phyloP scores from a whole-genome alignment of 92 coral and sea anemone species.

The Blastomussa wellsi region DNA sequence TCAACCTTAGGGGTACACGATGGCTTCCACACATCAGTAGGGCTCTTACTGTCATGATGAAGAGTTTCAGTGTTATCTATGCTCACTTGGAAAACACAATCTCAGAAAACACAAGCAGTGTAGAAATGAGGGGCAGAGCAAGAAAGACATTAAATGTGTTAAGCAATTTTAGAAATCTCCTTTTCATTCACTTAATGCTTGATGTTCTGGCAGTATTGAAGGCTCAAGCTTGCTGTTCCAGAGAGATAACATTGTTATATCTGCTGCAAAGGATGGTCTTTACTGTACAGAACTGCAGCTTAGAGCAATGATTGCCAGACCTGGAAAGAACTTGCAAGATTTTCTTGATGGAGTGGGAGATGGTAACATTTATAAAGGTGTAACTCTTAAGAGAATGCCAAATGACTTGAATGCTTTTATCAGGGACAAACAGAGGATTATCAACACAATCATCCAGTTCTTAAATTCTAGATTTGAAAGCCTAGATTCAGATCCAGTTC shows the following conservation, averaged over 20 bases:
- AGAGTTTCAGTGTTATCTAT: too few species aligned
- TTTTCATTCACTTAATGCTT: background rate
- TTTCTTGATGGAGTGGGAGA: conserved; percentile 31
- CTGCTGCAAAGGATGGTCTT: conserved; percentile 33
- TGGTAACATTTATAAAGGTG: conserved; percentile 25
- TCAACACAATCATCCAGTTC: conserved; percentile 23
- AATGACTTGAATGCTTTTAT: conserved; percentile 24
- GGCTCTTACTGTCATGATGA: too few species aligned
- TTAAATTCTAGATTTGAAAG: conserved; percentile 12
- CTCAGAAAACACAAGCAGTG: conserved; percentile 12
- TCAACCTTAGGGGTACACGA: too few species aligned
- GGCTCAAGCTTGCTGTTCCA: conserved; percentile 22
- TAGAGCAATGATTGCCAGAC: conserved; percentile 23
- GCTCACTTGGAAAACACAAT: too few species aligned
- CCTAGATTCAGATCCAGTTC: conserved; percentile 15
- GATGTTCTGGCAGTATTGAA: conserved; percentile 7
- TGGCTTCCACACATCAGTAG: too few species aligned
- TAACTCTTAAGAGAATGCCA: conserved; percentile 20
- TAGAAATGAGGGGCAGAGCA: conserved; percentile 46
- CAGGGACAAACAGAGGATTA: conserved; percentile 21
- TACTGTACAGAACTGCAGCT: conserved; percentile 8
- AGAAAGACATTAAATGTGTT: conserved; percentile 17
- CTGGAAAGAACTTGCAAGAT: conserved; percentile 19
- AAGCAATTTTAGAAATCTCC: too few species aligned
- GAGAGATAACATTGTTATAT: conserved; percentile 15